phyloP scores from a whole-genome alignment of 2,797 vertebrate genomes.

The Hippoglossus hippoglossus region DNA sequence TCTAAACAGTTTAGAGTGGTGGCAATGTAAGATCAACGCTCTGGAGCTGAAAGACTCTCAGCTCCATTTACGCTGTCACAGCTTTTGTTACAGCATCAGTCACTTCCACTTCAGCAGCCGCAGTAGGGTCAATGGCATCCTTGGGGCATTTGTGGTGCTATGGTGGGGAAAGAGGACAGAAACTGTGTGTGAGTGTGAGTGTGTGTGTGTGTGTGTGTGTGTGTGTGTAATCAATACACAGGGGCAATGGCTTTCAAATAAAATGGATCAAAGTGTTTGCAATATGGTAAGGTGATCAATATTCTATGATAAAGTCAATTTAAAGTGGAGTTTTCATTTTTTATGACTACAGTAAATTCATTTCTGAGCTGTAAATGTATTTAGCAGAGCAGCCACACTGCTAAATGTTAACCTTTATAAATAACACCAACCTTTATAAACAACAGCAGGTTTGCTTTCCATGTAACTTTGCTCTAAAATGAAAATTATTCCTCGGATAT shows the following conservation, averaged over 20 bases:
- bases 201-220: constrained; percentile 1
- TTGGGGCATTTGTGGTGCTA: constrained; percentile 57
- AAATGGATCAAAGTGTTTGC: constrained; percentile 42
- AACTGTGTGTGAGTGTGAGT: not conserved
- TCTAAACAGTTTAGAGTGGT: constrained; percentile 27
- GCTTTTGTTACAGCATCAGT: constrained; percentile 67
- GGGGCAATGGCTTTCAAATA: constrained; percentile 44
- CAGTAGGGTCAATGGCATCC: constrained; percentile 64
- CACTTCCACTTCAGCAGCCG: constrained; percentile 67
- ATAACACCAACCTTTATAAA: not conserved
- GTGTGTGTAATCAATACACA: constrained; percentile 46
- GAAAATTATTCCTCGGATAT: not conserved
- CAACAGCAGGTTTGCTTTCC: not conserved
- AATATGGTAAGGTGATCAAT: constrained; percentile 42
- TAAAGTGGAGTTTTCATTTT: constrained; percentile 37
- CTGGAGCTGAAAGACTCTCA: constrained; percentile 50
- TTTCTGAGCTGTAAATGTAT: constrained; percentile 30
- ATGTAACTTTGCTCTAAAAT: constrained; percentile 1
- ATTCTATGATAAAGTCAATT: constrained; percentile 49
- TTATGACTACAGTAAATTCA: constrained; percentile 38
- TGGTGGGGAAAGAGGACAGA: constrained; percentile 27
- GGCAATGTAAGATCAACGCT: constrained; percentile 29
- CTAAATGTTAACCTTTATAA: constrained; percentile 31
- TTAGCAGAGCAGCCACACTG: constrained; percentile 7
- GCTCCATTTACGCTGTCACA: constrained; percentile 67